These are phyloP conservation scores for Macrocentrus cingulum DNA, from an alignment of 1,140 invertebrate genomes.

Conservation along the genomic window DNA sequence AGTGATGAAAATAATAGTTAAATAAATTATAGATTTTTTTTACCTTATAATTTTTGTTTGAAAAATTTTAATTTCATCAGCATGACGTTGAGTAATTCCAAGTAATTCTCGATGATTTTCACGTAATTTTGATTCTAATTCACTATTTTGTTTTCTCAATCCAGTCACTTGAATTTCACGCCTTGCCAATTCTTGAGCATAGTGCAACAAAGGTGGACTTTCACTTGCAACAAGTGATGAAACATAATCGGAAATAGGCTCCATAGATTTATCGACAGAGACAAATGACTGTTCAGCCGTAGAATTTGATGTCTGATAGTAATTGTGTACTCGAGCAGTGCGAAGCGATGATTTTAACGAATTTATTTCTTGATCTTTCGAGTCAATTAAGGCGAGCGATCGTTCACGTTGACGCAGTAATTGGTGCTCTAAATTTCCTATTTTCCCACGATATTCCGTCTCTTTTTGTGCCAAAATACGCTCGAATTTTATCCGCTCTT, in stretches of 20 bases:
- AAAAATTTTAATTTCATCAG: conserved; percentile 62
- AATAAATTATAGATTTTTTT: too few species aligned
- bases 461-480: conserved; percentile 49
- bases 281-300: conserved; percentile 14
- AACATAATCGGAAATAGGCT: conserved; percentile 42
- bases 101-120: conserved; percentile 65
- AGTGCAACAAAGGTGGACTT: conserved; percentile 77
- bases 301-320: conserved; percentile 43
- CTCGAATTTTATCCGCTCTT: conserved; percentile 56
- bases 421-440: conserved; percentile 71
- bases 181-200: conserved; percentile 79
- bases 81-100: conserved; percentile 62
- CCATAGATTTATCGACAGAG: conserved; percentile 24
- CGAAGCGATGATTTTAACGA: conserved; percentile 65
- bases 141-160: conserved; percentile 71
- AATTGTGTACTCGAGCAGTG: too few species aligned
- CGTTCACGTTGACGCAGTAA: conserved; percentile 77
- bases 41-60: conserved; percentile 58
- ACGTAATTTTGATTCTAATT: conserved; percentile 68
- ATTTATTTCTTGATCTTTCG: conserved; percentile 79
- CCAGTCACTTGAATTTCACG: conserved; percentile 78
- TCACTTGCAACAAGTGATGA: conserved; percentile 46
- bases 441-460: conserved; percentile 62
- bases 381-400: conserved; percentile 73
- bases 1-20: too few species aligned